Evolutionary conservation across 2,888 invertebrate species (phyloP).

Genomic region (Stenodema calcarata): DNA sequence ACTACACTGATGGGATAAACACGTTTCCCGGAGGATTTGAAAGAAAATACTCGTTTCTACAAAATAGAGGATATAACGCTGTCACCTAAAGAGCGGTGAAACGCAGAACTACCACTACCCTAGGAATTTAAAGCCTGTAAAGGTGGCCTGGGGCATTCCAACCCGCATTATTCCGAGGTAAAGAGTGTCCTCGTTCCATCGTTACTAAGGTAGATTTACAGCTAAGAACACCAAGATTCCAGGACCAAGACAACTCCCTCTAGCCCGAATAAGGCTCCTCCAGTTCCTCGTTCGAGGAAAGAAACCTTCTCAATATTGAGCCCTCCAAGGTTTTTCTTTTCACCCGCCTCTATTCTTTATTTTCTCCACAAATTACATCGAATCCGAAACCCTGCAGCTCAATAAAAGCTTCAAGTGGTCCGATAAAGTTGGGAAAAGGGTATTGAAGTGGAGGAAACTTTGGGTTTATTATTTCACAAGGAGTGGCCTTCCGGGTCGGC

Average conservation of each 20-base stretch:
- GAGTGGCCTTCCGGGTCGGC: neutral
- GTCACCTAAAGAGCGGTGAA: conserved; percentile 13
- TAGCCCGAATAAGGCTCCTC: neutral
- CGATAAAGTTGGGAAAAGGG: neutral
- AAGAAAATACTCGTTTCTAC: neutral
- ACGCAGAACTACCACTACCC: neutral
- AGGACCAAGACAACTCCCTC: neutral
- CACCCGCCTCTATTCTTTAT: neutral
- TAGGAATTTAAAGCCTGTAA: conserved; percentile 1
- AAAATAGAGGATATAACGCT: neutral
- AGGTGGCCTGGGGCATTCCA: neutral
- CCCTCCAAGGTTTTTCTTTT: neutral
- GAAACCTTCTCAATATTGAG: neutral
- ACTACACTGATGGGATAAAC: no score
- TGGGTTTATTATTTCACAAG: neutral
- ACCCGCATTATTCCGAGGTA: conserved; percentile 15
- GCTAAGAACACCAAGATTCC: neutral
- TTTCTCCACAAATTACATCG: neutral
- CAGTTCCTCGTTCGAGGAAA: neutral
- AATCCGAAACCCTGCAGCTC: neutral
- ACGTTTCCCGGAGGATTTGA: neutral
- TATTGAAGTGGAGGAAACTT: no score
- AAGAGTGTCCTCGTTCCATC: conserved; percentile 7
- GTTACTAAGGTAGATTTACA: conserved; percentile 1
- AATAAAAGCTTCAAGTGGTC: neutral